phyloP scores from a whole-genome alignment of 2,113 vertebrate species.

The Callocephalon fimbriatum region DNA sequence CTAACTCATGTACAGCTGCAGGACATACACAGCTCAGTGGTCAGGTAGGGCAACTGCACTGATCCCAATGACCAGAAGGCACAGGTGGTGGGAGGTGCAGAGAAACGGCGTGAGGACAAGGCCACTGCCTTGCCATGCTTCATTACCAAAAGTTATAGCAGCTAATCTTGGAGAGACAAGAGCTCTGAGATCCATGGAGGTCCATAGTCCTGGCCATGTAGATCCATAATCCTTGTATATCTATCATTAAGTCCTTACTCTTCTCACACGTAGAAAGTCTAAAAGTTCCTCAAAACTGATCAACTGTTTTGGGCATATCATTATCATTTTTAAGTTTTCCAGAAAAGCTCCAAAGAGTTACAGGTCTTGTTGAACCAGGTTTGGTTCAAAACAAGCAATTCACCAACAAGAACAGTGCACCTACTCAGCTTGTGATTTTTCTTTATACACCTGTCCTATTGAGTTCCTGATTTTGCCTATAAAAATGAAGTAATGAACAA shows the following conservation, averaged over 20 bases:
- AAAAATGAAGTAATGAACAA: neutral
- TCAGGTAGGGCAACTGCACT: neutral
- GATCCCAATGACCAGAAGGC: neutral
- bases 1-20: rapidly evolving
- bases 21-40: neutral
- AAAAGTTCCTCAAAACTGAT: neutral
- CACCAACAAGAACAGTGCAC: neutral
- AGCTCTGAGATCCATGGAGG: neutral
- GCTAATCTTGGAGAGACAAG: neutral
- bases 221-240: neutral
- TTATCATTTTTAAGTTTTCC: neutral
- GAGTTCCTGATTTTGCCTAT: neutral
- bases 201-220: neutral
- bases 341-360: neutral
- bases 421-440: neutral
- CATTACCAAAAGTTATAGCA: neutral
- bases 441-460: neutral
- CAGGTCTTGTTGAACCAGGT: neutral
- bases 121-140: rapidly evolving
- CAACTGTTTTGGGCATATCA: neutral
- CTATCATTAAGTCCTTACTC: neutral
- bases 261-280: neutral
- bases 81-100: neutral
- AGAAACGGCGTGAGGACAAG: neutral
- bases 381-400: neutral